Conservation (phyloP, 1,140 invertebrate species). For the Spodoptera litura region DNA sequence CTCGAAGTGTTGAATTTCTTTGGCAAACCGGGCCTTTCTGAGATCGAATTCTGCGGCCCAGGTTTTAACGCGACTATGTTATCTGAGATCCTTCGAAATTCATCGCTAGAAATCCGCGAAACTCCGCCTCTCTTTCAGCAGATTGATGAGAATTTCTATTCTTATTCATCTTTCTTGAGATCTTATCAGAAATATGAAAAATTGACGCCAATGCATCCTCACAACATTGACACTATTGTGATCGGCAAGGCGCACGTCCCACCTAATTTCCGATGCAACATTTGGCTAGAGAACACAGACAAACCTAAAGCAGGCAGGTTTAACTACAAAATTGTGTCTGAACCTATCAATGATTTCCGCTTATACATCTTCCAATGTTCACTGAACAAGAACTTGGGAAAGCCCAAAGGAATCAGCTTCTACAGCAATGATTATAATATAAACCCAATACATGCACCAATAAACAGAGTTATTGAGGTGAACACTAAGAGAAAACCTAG, state of each 20-base stretch:
- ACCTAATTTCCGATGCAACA: constrained; percentile 85
- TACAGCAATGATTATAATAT: constrained; percentile 83
- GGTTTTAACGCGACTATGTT: constrained; percentile 84
- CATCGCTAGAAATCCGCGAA: constrained; percentile 79
- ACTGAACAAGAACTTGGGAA: constrained; percentile 75
- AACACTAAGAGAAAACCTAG: constrained; percentile 75
- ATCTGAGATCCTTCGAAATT: constrained; percentile 79
- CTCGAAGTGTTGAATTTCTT: constrained; percentile 93
- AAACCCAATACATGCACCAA: constrained; percentile 83
- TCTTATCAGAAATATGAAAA: constrained; percentile 83
- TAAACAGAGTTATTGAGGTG: constrained; percentile 81
- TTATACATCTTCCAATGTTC: constrained; percentile 85
- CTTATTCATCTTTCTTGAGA: constrained; percentile 86
- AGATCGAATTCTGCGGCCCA: constrained; percentile 83
- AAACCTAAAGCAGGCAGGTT: constrained; percentile 86
- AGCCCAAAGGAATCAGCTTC: constrained; percentile 86
- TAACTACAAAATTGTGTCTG: constrained; percentile 74
- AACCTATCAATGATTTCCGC: constrained; percentile 71
- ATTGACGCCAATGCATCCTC: constrained; percentile 65
- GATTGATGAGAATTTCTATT: constrained; percentile 85
- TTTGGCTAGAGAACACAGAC: constrained; percentile 85
- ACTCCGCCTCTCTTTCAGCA: constrained; percentile 83
- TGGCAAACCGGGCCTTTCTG: constrained; percentile 87
- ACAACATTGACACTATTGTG: constrained; percentile 84
- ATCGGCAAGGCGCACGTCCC: constrained; percentile 76